These are phyloP conservation scores for Ormyrus pomaceus DNA, from an alignment of 2,888 invertebrate species.

Conservation along the genomic window DNA sequence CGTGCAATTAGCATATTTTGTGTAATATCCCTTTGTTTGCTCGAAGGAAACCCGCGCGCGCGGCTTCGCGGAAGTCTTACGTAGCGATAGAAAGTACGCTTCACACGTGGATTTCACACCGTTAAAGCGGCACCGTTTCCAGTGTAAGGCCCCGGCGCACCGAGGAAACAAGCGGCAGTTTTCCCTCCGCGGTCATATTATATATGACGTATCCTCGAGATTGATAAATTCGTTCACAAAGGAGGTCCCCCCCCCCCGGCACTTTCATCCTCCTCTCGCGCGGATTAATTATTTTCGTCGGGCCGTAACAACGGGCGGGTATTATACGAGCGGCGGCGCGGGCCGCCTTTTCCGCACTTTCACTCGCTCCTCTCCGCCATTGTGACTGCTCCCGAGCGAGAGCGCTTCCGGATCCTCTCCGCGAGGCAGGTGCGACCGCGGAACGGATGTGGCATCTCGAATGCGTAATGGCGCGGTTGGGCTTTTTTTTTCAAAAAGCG, in stretches of 20 bases:
- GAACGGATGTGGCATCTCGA: no score
- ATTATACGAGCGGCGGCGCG: neutral
- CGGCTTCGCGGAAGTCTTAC: conserved; percentile 44
- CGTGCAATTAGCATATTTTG: conserved; percentile 40
- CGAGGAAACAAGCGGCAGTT: conserved; percentile 1
- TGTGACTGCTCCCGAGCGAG: conserved; percentile 15
- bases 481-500: no score
- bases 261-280: conserved; percentile 38
- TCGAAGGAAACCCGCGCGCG: neutral
- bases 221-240: conserved; percentile 47
- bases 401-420: no score
- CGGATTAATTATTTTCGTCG: conserved; percentile 35
- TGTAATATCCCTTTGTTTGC: conserved; percentile 47
- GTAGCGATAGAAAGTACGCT: conserved; percentile 44
- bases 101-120: conserved; percentile 48
- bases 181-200: neutral
- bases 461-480: no score
- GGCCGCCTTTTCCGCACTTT: conserved; percentile 46
- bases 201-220: neutral
- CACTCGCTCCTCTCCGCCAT: conserved; percentile 24
- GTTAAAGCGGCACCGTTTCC: neutral
- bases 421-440: no score
- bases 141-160: neutral
- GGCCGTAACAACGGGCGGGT: neutral
- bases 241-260: neutral